Evolutionary conservation across 2,113 vertebrate genomes (phyloP), one percentile per base, ranked within the genome.

Genomic region (Grus americana): DNA sequence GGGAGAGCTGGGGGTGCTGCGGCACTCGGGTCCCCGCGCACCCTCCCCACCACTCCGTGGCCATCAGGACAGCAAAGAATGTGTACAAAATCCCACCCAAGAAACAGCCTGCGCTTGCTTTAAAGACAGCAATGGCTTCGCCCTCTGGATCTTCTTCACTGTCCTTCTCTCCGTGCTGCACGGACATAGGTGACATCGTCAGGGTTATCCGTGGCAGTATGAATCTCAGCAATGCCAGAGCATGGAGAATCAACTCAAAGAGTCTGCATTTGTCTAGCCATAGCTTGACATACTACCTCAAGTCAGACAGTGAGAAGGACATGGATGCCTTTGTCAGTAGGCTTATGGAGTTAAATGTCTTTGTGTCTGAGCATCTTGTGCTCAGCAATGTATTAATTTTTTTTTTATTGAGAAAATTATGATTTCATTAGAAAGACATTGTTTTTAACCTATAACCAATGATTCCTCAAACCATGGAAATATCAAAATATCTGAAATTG

Each of bases 71-170:
- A 79, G 38, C 34, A 73, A 57, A 85, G 38, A n/a, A 46, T 5
- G 18, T 42, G 42, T 36, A 42, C 24, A 57, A 67, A 50, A 36
- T 63, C 52, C 38, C 46, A 79, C 21, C 12, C 23, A 29, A 30
- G 67, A 73, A 47, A 15, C 24, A 15, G 3, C 42, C 65, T 57
- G 20, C 14, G 10, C 6, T 22, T 47, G 24, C 49, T 52, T 55
- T 29, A 32, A 44, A 70, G 12, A 12, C 0, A 1, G 16, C 0
- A 2, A 61, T 47, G 61, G 16, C 26, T 82, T 70, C 0, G 1
- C 42, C 63, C 32, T 44, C 84, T 3, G 5, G 27, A 49, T 29
- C 36, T 50, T 27, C 66, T 44, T 61, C 34, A 14, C 23, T 16
- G 32, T 62, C 24, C 36, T 61, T 5, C 55, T 38, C 46, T 42